Percentiles rank a stretch among this genome's conserved stretches.
Conservation (phyloP, 2,797 vertebrate species). For the Cichlasoma orientale region DNA sequence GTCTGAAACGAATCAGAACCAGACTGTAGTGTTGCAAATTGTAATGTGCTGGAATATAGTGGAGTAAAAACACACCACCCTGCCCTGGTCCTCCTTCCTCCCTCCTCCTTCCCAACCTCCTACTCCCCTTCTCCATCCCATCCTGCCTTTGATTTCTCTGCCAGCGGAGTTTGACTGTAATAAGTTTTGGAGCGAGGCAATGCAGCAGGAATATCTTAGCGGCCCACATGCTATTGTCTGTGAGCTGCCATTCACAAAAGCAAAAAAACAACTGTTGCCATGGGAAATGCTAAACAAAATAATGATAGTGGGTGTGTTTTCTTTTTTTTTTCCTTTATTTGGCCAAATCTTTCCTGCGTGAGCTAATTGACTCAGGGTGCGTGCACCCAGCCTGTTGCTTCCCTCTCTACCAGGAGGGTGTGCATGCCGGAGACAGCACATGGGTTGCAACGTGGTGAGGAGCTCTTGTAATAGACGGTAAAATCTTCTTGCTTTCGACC, state of each 20-base stretch:
- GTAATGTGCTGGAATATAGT: slow-evolving; percentile 58
- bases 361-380: slow-evolving; percentile 58
- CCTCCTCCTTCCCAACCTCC: not conserved
- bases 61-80: slow-evolving; percentile 43
- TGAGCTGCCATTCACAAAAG: slow-evolving; percentile 69
- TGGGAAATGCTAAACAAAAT: slow-evolving; percentile 66
- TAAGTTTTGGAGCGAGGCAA: slow-evolving; percentile 62
- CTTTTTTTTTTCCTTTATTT: slow-evolving; percentile 6
- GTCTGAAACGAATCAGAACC: slow-evolving; percentile 59
- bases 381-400: slow-evolving; percentile 8
- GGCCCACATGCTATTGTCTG: slow-evolving; percentile 67
- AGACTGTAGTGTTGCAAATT: slow-evolving; percentile 39
- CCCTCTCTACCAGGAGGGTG: slow-evolving; percentile 15
- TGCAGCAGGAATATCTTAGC: slow-evolving; percentile 53
- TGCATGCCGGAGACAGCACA: slow-evolving; percentile 10
- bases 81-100: not conserved
- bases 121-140: slow-evolving; percentile 37
- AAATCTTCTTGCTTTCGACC: not conserved
- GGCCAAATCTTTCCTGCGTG: slow-evolving; percentile 50
- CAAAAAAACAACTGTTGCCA: slow-evolving; percentile 71
- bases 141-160: slow-evolving; percentile 67
- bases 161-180: slow-evolving; percentile 72
- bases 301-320: slow-evolving; percentile 42
- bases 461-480: not conserved
- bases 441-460: slow-evolving; percentile 32